Percentiles rank a stretch among this genome's conserved stretches.
Conservation (phyloP, 2,888 invertebrate species). For the Pogonocherus hispidulus region DNA sequence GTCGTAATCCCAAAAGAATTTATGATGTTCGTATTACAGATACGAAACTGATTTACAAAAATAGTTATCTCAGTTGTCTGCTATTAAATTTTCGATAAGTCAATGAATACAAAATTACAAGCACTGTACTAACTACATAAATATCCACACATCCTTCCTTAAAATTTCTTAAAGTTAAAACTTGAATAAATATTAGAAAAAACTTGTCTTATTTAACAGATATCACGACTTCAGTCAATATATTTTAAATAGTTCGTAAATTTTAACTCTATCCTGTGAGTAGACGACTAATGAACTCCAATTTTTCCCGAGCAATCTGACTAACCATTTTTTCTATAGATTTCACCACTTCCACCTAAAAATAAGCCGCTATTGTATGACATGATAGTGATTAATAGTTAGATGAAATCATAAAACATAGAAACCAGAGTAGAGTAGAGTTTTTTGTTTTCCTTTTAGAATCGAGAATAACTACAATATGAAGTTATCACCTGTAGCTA, state of each 20-base stretch:
- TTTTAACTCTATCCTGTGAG: constrained; percentile 31
- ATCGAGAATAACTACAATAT: not conserved
- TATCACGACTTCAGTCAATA: constrained; percentile 37
- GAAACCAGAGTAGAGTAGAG: not conserved
- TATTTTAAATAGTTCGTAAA: not conserved
- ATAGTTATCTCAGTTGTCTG: too few species aligned
- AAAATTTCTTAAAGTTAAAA: not conserved
- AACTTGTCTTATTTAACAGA: constrained; percentile 10
- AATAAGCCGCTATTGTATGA: constrained; percentile 30
- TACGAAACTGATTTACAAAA: too few species aligned
- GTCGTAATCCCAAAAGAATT: too few species aligned
- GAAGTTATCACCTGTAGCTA: too few species aligned
- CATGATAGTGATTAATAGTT: constrained; percentile 17
- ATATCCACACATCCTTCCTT: too few species aligned
- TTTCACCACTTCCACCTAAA: constrained; percentile 54
- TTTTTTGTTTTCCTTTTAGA: not conserved
- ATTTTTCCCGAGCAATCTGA: constrained; percentile 46
- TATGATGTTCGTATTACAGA: too few species aligned
- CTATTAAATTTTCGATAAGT: too few species aligned
- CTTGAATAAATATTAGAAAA: not conserved
- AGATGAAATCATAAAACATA: not conserved
- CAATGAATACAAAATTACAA: too few species aligned
- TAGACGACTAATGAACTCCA: constrained; percentile 41
- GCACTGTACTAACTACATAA: too few species aligned
- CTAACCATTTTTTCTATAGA: constrained; percentile 46